Percentiles rank a stretch among this genome's conserved stretches.
Conservation (phyloP, 2,888 invertebrate species). For the Chrysina gloriosa region DNA sequence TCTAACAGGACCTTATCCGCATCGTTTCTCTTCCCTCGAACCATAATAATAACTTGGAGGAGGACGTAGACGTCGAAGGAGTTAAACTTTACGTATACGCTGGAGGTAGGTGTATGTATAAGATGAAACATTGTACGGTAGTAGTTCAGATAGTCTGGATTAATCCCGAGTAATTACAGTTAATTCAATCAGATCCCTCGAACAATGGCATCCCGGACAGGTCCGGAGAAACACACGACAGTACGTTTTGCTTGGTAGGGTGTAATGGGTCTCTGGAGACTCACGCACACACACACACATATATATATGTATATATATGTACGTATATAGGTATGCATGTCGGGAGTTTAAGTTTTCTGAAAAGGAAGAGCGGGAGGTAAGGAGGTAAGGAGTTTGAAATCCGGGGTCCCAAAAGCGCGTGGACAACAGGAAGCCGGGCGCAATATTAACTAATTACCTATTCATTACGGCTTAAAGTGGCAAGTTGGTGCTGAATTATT, state of each 20-base stretch:
- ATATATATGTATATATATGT: slow-evolving; percentile 48
- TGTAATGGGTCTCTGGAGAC: slow-evolving; percentile 64
- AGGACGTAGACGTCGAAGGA: slow-evolving; percentile 28
- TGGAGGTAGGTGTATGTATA: slow-evolving; percentile 21
- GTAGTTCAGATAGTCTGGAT: slow-evolving; percentile 48
- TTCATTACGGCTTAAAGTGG: slow-evolving; percentile 67
- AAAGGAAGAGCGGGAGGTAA: slow-evolving; percentile 50
- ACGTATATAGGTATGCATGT: slow-evolving; percentile 9
- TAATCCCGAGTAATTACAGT: slow-evolving; percentile 61
- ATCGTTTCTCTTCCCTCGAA: slow-evolving; percentile 18
- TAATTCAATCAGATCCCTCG: slow-evolving; percentile 64
- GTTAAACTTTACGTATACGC: slow-evolving; percentile 30
- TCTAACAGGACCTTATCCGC: slow-evolving; percentile 27
- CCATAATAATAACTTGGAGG: slow-evolving; percentile 32
- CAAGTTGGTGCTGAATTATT: slow-evolving; percentile 67
- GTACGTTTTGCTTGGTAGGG: slow-evolving; percentile 50
- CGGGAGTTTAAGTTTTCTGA: slow-evolving; percentile 32
- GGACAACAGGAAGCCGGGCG: slow-evolving; percentile 63
- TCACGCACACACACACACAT: slow-evolving; percentile 35
- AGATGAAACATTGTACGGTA: slow-evolving; percentile 41
- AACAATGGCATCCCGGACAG: slow-evolving; percentile 54
- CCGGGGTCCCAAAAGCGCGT: slow-evolving; percentile 55
- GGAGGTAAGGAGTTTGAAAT: slow-evolving; percentile 51
- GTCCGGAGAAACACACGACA: slow-evolving; percentile 53
- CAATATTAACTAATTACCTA: slow-evolving; percentile 67